Evolutionary conservation across 2,113 vertebrate genomes (phyloP).

Genomic region (Hippoglossus stenolepis): DNA sequence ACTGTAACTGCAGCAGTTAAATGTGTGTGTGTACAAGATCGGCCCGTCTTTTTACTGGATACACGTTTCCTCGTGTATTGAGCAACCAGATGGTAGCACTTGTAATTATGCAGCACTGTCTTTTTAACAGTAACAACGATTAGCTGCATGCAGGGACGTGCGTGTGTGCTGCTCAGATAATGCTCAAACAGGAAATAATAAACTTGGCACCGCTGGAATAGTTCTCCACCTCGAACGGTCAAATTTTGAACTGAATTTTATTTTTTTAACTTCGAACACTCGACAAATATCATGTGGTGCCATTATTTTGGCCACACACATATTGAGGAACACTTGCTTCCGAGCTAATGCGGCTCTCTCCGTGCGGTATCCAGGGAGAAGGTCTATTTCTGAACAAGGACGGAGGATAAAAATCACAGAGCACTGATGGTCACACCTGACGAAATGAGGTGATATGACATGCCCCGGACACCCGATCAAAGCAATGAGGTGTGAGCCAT

Average conservation of each 20-base stretch:
- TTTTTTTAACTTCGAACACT: not conserved
- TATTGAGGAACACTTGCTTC: not conserved
- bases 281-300: not conserved
- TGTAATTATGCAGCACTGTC: not conserved
- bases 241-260: no score
- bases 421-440: slow-evolving; percentile 69
- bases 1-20: not conserved
- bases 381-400: slow-evolving; percentile 44
- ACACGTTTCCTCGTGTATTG: not conserved
- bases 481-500: slow-evolving; percentile 65
- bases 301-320: not conserved
- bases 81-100: not conserved
- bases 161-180: not conserved
- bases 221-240: not conserved
- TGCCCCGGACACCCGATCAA: slow-evolving; percentile 61
- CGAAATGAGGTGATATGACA: slow-evolving; percentile 70
- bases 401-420: slow-evolving; percentile 54
- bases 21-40: not conserved
- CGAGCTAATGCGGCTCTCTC: not conserved
- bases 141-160: not conserved
- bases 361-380: slow-evolving; percentile 18
- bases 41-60: not conserved
- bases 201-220: not conserved
- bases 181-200: not conserved
- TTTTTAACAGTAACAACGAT: slow-evolving; percentile 21